phyloP scores from a whole-genome alignment of 2,113 vertebrate species.

The Spea multiplicata region DNA sequence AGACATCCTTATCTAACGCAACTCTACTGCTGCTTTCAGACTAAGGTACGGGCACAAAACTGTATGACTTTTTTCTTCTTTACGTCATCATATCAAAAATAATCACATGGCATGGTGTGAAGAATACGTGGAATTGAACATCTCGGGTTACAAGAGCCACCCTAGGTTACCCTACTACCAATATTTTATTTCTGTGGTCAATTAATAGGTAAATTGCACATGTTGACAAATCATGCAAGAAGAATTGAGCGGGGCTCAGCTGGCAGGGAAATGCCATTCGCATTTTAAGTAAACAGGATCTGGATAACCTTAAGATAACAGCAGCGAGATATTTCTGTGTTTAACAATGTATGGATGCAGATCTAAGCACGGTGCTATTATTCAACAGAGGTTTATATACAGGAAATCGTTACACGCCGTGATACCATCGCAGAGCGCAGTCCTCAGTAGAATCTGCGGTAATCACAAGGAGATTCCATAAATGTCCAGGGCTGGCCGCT shows the following conservation, averaged over 20 bases:
- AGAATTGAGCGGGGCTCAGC: background rate
- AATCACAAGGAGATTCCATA: too few species aligned
- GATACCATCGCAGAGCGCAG: conserved; percentile 5
- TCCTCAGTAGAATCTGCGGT: background rate
- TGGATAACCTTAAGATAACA: background rate
- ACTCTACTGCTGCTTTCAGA: conserved; percentile 99
- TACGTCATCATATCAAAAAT: too few species aligned
- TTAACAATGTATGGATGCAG: conserved; percentile 6
- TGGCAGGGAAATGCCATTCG: conserved; percentile 26
- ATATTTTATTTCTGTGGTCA: too few species aligned
- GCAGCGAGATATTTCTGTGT: conserved; percentile 23
- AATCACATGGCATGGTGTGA: too few species aligned
- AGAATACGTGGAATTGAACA: too few species aligned
- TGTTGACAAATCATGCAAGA: background rate
- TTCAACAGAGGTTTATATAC: background rate
- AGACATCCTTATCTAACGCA: conserved; percentile 96
- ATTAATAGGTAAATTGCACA: background rate
- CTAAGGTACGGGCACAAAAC: conserved; percentile 73
- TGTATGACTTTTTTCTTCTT: too few species aligned
- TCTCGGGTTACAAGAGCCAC: too few species aligned
- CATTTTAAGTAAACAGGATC: conserved; percentile 31
- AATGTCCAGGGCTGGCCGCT: too few species aligned
- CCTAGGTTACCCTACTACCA: too few species aligned
- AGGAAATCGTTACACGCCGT: conserved; percentile 9
- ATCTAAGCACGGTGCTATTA: conserved; percentile 6